Conservation (phyloP, 2,888 invertebrate species). For the Sinhomidia bicolor region DNA sequence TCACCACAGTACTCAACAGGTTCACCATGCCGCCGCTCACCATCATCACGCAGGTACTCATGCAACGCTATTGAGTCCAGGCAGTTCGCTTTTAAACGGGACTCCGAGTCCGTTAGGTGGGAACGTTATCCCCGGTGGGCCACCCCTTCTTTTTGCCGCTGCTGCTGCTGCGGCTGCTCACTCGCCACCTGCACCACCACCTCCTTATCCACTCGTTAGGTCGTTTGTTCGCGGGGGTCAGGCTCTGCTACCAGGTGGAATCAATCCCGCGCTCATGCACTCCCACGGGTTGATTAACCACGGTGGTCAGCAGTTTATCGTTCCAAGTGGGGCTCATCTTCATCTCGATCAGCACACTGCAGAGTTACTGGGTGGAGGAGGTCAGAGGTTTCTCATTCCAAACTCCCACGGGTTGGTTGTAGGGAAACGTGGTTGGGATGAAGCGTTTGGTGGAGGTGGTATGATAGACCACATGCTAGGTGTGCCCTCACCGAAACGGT, state of each 20-base stretch:
- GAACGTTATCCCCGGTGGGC: not conserved
- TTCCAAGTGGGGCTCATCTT: not conserved
- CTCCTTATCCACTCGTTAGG: not conserved
- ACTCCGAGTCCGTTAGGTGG: not conserved
- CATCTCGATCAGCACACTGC: not conserved
- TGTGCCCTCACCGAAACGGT: slow-evolving; percentile 25
- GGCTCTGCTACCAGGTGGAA: not conserved
- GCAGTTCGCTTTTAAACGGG: slow-evolving; percentile 16
- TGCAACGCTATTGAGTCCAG: not conserved
- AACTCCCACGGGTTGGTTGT: not conserved
- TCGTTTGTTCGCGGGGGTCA: not conserved
- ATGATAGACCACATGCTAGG: not conserved
- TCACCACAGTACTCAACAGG: not conserved
- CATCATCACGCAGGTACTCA: slow-evolving; percentile 65
- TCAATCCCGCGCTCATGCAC: not conserved
- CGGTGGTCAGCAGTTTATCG: not conserved
- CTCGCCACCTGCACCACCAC: slow-evolving; percentile 71
- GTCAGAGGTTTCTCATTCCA: not conserved
- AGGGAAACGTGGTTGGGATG: slow-evolving; percentile 76
- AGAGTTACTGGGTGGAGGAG: not conserved
- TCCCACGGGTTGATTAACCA: not conserved
- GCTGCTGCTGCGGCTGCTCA: slow-evolving; percentile 80
- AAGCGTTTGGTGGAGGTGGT: slow-evolving; percentile 73
- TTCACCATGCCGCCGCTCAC: slow-evolving; percentile 49
- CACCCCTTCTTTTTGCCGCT: not conserved